phyloP scores from a whole-genome alignment of 2,113 vertebrate species.

The Varanus salvator region DNA sequence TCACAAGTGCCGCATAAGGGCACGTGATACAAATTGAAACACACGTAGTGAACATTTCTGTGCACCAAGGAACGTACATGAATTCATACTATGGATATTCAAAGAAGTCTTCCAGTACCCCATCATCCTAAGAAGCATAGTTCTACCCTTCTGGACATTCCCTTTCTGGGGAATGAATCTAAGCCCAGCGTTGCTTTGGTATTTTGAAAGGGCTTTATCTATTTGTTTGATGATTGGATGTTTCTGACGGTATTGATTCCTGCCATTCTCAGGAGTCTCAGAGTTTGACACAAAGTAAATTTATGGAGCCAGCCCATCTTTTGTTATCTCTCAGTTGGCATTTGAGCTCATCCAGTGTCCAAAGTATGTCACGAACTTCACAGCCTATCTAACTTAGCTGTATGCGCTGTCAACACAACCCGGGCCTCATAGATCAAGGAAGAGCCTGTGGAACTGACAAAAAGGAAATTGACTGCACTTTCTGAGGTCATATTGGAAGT shows the following conservation, averaged over 20 bases:
- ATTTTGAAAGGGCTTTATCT: conserved; percentile 43
- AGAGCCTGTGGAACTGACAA: background rate
- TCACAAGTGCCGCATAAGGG: background rate
- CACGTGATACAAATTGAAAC: background rate
- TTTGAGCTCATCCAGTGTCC: conserved; percentile 42
- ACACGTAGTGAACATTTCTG: background rate
- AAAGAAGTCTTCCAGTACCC: background rate
- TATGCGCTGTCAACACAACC: conserved; percentile 32
- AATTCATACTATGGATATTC: too few species aligned
- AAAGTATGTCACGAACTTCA: conserved; percentile 51
- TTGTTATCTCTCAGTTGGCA: conserved; percentile 51
- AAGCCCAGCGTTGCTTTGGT: conserved; percentile 30
- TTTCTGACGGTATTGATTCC: conserved; percentile 47
- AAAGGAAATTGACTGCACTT: conserved; percentile 25
- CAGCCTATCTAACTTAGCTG: conserved; percentile 44
- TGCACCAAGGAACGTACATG: too few species aligned
- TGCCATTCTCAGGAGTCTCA: conserved; percentile 22
- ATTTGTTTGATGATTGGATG: conserved; percentile 46
- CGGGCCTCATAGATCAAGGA: background rate
- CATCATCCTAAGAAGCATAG: background rate
- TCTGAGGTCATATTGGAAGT: conserved; percentile 34
- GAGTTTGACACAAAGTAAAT: conserved; percentile 38
- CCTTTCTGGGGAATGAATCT: background rate
- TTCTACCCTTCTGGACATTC: background rate
- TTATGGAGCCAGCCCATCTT: conserved; percentile 47